phyloP scores from a whole-genome alignment of 2,888 invertebrate species.

The Sthenelais limicola region DNA sequence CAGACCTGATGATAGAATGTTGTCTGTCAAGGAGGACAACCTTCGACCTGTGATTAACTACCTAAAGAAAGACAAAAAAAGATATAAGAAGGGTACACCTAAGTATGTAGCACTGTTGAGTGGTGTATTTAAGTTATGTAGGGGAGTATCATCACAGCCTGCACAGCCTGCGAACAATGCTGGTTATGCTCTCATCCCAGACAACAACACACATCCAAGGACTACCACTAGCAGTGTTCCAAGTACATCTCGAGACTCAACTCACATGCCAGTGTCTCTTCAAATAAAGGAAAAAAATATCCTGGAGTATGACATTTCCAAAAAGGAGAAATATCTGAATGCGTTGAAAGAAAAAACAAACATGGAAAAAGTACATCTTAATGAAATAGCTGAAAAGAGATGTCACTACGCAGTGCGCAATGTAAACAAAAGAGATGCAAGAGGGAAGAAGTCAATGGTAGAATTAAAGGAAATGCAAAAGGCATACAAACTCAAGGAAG shows the following conservation, averaged over 20 bases:
- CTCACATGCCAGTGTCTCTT: background rate
- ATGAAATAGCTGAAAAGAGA: background rate
- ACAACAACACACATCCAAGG: background rate
- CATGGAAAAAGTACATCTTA: conserved; percentile 1
- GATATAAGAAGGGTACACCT: background rate
- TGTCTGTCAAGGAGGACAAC: background rate
- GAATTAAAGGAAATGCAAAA: conserved; percentile 7
- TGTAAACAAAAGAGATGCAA: too few species aligned
- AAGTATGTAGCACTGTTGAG: background rate
- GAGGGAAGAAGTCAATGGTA: too few species aligned
- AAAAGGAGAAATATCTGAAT: background rate
- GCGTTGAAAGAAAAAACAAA: background rate
- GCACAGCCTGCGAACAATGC: background rate
- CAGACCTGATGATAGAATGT: background rate
- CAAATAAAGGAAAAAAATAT: background rate
- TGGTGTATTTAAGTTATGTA: background rate
- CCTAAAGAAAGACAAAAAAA: background rate
- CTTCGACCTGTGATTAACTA: background rate
- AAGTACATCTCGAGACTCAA: too few species aligned
- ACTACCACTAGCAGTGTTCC: background rate
- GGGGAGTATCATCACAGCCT: background rate
- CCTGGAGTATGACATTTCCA: background rate
- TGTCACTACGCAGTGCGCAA: too few species aligned
- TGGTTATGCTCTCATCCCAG: background rate
- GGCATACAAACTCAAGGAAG: background rate